Conservation (phyloP, 2,888 invertebrate genomes). For the Elysia crispata region DNA sequence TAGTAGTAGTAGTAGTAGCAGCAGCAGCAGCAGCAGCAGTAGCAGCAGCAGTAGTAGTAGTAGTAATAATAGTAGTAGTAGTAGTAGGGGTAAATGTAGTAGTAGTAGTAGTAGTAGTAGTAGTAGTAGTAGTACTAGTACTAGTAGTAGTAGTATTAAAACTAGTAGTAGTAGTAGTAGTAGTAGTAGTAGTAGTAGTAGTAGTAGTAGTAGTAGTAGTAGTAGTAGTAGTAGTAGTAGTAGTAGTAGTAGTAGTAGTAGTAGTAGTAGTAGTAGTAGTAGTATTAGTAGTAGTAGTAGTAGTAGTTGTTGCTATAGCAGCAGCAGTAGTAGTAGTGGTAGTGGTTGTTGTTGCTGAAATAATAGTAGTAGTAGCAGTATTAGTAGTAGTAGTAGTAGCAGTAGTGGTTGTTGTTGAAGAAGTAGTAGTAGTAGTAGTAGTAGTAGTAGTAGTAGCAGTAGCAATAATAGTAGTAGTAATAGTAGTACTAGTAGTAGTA, state of each 20-base stretch:
- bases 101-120: constrained; percentile 31
- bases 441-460: constrained; percentile 30
- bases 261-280: not conserved
- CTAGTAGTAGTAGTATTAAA: constrained; percentile 16
- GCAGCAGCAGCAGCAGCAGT: too few relatives aligned
- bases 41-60: too few relatives aligned
- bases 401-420: constrained; percentile 18
- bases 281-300: too few relatives aligned
- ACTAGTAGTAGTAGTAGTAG: too few relatives aligned
- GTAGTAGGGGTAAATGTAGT: constrained; percentile 18
- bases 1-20: too few relatives aligned
- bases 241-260: constrained; percentile 25
- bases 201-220: constrained; percentile 29
- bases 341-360: not conserved
- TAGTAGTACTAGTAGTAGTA: too few relatives aligned
- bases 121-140: constrained; percentile 23
- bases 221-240: constrained; percentile 31
- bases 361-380: constrained; percentile 3
- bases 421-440: constrained; percentile 16
- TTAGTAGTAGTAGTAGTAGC: constrained; percentile 15
- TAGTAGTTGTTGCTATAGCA: too few relatives aligned
- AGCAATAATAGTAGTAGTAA: constrained; percentile 2
- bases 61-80: constrained; percentile 12
- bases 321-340: not conserved
- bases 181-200: constrained; percentile 17